Evolutionary conservation across 1,140 invertebrate genomes (phyloP).

Genomic region (Chymomyza costata): DNA sequence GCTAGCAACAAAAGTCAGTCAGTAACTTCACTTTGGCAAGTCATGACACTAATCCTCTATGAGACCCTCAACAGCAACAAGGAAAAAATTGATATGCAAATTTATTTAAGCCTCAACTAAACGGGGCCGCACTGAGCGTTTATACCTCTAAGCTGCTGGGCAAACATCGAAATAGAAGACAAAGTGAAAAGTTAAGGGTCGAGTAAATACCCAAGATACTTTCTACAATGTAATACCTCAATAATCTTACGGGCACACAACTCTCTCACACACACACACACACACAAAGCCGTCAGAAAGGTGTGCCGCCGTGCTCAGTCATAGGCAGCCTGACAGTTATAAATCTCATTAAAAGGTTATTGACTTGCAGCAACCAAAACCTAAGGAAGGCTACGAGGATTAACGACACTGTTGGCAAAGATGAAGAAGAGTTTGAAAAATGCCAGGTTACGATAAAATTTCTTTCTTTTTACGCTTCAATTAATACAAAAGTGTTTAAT

Average conservation of each 20-base stretch:
- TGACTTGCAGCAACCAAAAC: constrained; percentile 43
- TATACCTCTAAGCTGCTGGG: constrained; percentile 56
- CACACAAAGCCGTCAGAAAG: neutral
- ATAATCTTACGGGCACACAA: constrained; percentile 56
- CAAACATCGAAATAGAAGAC: constrained; percentile 40
- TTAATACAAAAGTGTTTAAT: constrained; percentile 70
- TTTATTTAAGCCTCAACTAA: constrained; percentile 65
- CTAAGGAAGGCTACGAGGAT: constrained; percentile 40
- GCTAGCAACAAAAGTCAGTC: neutral
- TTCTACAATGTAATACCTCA: constrained; percentile 56
- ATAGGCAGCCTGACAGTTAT: constrained; percentile 47
- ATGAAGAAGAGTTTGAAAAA: constrained; percentile 13
- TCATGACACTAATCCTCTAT: constrained; percentile 53
- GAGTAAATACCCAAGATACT: constrained; percentile 27
- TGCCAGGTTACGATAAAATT: constrained; percentile 37
- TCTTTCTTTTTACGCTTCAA: constrained; percentile 71
- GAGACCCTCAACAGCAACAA: constrained; percentile 27
- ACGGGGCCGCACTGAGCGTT: constrained; percentile 32
- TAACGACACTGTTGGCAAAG: constrained; percentile 19
- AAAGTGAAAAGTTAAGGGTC: constrained; percentile 8
- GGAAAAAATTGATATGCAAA: constrained; percentile 59
- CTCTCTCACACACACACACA: constrained; percentile 28
- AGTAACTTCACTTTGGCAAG: constrained; percentile 3
- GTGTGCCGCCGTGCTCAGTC: constrained; percentile 12
- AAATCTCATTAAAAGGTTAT: constrained; percentile 74